Conservation (phyloP, 2,888 invertebrate species). For the Epinotia demarniana region DNA sequence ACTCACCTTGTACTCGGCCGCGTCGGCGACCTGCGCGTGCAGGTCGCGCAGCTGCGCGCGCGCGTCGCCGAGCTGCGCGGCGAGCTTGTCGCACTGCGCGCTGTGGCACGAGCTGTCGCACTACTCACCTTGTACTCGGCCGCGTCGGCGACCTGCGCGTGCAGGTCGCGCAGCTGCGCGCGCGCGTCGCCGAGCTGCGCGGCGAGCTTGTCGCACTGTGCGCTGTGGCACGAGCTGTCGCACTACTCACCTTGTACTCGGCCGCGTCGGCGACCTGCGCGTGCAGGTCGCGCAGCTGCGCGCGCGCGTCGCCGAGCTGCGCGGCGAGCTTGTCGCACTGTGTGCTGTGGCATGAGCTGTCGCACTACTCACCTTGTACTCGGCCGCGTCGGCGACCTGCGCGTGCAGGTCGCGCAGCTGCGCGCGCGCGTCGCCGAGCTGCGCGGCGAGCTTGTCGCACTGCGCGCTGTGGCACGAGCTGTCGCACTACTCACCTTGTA, state of each 20-base stretch:
- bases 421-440: conserved; percentile 92
- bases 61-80: too few species aligned
- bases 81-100: too few species aligned
- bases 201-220: not conserved
- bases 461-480: not conserved
- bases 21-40: too few species aligned
- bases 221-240: not conserved
- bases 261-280: conserved; percentile 93
- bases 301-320: conserved; percentile 92
- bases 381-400: conserved; percentile 93
- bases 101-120: too few species aligned
- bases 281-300: conserved; percentile 93
- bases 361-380: conserved; percentile 88
- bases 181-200: too few species aligned
- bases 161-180: too few species aligned
- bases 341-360: not conserved
- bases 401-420: conserved; percentile 93
- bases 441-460: conserved; percentile 83
- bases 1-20: too few species aligned
- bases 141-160: too few species aligned
- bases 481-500: conserved; percentile 83
- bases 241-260: conserved; percentile 89
- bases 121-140: too few species aligned
- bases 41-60: too few species aligned
- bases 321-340: conserved; percentile 79